phyloP scores from a whole-genome alignment of 2,888 invertebrate species.

The Lasioglossum zephyrum region DNA sequence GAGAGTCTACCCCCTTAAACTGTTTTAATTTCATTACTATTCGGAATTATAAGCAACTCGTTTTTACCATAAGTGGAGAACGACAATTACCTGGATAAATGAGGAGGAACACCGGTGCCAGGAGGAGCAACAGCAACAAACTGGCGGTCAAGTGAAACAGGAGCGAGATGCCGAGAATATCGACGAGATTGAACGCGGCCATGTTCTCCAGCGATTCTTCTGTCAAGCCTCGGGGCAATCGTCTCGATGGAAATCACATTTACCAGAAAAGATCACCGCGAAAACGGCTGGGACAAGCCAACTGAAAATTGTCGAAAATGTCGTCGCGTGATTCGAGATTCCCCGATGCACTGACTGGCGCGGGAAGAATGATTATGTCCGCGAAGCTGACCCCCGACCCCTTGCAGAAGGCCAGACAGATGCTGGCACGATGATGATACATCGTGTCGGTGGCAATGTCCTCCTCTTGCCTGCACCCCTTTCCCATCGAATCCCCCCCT shows the following conservation, averaged over 20 bases:
- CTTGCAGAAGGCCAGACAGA: constrained; percentile 57
- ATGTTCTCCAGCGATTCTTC: constrained; percentile 21
- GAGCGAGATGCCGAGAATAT: constrained; percentile 59
- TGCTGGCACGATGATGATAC: constrained; percentile 36
- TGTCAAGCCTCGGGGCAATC: neutral
- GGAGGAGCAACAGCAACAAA: constrained; percentile 52
- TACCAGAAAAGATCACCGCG: constrained; percentile 10
- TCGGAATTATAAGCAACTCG: too few relatives aligned
- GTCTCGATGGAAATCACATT: too few relatives aligned
- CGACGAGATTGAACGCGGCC: constrained; percentile 37
- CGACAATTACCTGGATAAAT: constrained; percentile 67
- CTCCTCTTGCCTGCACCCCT: constrained; percentile 14
- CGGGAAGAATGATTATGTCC: constrained; percentile 49
- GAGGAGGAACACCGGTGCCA: constrained; percentile 64
- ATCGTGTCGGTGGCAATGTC: constrained; percentile 35
- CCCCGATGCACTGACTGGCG: constrained; percentile 41
- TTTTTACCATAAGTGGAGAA: too few relatives aligned
- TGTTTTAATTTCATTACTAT: too few relatives aligned
- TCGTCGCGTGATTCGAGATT: constrained; percentile 33
- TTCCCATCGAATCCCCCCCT: neutral
- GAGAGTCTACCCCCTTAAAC: too few relatives aligned
- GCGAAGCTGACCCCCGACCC: constrained; percentile 57
- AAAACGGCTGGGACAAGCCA: neutral
- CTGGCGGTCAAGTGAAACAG: constrained; percentile 61
- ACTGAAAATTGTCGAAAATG: constrained; percentile 39